These are phyloP conservation scores for Cephus nigrinus DNA, from an alignment of 2,888 invertebrate species.

Conservation along the genomic window DNA sequence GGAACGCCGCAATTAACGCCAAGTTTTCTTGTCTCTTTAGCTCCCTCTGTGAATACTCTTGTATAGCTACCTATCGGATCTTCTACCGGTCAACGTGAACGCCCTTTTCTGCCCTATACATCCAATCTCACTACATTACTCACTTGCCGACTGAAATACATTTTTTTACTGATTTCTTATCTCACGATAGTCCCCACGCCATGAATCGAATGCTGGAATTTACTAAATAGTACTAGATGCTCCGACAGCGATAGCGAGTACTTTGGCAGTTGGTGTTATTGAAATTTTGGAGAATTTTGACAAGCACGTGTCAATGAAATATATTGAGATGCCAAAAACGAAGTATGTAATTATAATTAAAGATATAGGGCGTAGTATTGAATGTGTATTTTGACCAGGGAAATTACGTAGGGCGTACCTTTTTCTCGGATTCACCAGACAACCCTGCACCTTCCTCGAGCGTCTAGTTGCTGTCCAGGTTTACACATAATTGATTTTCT, in stretches of 20 bases:
- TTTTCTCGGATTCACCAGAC: slow-evolving; percentile 34
- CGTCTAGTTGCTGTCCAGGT: slow-evolving; percentile 42
- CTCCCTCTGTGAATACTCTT: not conserved
- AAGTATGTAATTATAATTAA: not conserved
- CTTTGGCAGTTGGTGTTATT: not conserved
- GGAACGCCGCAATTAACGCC: not conserved
- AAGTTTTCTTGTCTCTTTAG: not conserved
- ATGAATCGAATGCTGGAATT: not conserved
- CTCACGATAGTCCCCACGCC: not conserved
- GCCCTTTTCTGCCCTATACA: not conserved
- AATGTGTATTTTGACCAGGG: too few relatives aligned
- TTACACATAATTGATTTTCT: slow-evolving; percentile 27
- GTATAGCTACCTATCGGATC: not conserved
- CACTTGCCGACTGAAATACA: not conserved
- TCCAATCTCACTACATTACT: not conserved
- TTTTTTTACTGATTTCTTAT: not conserved
- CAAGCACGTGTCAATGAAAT: not conserved
- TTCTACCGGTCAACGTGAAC: not conserved
- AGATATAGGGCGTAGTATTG: not conserved
- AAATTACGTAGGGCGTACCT: not conserved
- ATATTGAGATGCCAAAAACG: not conserved
- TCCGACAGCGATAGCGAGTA: not conserved
- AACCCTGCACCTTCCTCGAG: slow-evolving; percentile 47
- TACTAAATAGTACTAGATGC: not conserved
- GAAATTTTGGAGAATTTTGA: not conserved